Evolutionary conservation across 2,888 invertebrate species (phyloP), one percentile per base, ranked within the genome.

Genomic region (Stenoptilia bipunctidactyla): DNA sequence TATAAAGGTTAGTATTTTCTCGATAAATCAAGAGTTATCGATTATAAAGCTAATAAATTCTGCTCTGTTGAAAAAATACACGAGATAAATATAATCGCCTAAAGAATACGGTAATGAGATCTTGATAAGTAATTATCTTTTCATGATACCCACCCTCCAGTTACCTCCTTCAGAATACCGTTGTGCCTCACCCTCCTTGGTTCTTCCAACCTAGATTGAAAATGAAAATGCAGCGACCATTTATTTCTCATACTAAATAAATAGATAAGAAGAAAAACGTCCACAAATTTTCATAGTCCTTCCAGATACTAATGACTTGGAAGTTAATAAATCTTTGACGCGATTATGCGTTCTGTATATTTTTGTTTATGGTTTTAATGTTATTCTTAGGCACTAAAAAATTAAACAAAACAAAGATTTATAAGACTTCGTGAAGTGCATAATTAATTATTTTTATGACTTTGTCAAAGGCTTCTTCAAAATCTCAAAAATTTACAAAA

Each of bases 121-220:
- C 44, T 39, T 27, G 30, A 30, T 37, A 38, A 45, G 27, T 51
- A 58, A 49, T 52, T 44, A 45, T 47, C 48, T 53, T 54, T 54
- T 53, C 49, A 50, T 55, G 73, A 82, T 82, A 83, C 83, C 82
- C 68, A 83, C 83, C 82, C 82, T 63, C 82, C 80, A 83, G 66
- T 70, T 70, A 66, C 82, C 79, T 74, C 60, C 62, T 56, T 76
- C 80, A 56, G 63, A 73, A 52, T 66, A 60, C 65, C 72, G 67
- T 52, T 73, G 46, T 49, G 65, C 48, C 42, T 75, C 79, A 59
- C 69, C 71, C 57, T 79, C 76, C 62, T 59, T 64, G 70, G 56
- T 52, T 72, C 76, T 76, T 70, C 69, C 79, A 59, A 80, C 83
- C 82, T 82, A 83, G 68, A 82, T 80, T 62, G 76, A 79, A 83